A percentile compares a stretch with the other conserved stretches of the same genome.
These are phyloP conservation scores for Chascanopsetta lugubris DNA, from an alignment of 2,113 vertebrate species.

Conservation along the genomic window DNA sequence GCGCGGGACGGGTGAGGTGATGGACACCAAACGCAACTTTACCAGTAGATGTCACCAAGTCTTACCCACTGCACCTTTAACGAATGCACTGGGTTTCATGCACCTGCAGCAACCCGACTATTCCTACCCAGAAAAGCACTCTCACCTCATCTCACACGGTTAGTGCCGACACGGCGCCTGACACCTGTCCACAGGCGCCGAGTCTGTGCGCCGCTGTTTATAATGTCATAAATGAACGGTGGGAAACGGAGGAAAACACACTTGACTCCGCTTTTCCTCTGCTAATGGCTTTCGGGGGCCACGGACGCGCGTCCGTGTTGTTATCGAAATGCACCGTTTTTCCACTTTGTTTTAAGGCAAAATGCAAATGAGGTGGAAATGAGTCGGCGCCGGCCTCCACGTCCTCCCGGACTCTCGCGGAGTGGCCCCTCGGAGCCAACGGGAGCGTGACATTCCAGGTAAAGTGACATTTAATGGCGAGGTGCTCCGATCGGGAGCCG, in stretches of 20 bases:
- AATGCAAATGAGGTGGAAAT: constrained; percentile 26
- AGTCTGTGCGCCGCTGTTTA: constrained; percentile 68
- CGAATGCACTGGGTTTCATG: constrained; percentile 55
- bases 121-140: constrained; percentile 54
- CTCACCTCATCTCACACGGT: constrained; percentile 51
- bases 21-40: too few relatives aligned
- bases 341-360: neutral
- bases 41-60: too few relatives aligned
- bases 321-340: neutral
- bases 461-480: constrained; percentile 47
- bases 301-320: constrained; percentile 9
- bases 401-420: constrained; percentile 29
- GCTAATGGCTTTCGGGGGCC: constrained; percentile 34
- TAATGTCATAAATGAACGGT: constrained; percentile 52
- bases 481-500: constrained; percentile 14
- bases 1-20: too few relatives aligned
- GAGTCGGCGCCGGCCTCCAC: constrained; percentile 12
- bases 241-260: constrained; percentile 57
- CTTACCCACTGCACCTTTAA: too few relatives aligned
- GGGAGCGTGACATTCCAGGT: constrained; percentile 40
- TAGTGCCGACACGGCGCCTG: constrained; percentile 56
- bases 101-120: constrained; percentile 40
- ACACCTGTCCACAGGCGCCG: constrained; percentile 60
- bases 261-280: constrained; percentile 46
- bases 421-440: constrained; percentile 21